Evolutionary conservation across 2,113 vertebrate genomes (phyloP), one percentile per base, ranked within the genome.

Genomic region (Regulus satrapa): DNA sequence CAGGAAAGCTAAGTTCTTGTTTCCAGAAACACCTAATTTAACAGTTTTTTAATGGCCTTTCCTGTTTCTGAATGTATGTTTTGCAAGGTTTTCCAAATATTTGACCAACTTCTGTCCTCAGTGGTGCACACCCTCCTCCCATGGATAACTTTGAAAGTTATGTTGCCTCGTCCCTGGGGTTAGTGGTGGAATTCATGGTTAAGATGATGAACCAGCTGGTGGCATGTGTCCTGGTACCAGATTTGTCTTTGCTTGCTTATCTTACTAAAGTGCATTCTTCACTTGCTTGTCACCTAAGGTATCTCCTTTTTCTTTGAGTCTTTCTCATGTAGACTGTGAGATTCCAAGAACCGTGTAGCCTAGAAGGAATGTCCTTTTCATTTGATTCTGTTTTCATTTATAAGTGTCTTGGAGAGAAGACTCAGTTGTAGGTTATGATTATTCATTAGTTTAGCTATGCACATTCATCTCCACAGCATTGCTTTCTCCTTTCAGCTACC

Each of bases 401-500:
- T 51, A 85, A 63, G n/a, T 21, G 25, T 63, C 17, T 38, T 29
- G 63, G 48, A 80, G 71, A 51, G 54, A 62, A 56, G 66, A 73
- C 26, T 55, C 49, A 69, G 1, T 55, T 46, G 24, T 25, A 41
- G 51, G 2, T 63, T 72, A 19, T 41, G 54, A 19, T 36, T 62
- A 11, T 45, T 24, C 6, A 19, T 61, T 45, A 25, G 18, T 21
- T 66, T 32, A 82, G 62, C 59, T 46, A 0, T n/a, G 12, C 41
- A 18, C 28, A 4, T 66, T 83, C 31, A 66, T 26, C 56, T 49
- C 38, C 19, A 26, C 19, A 46, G 72, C 43, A 14, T 54, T 79
- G 55, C 92, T 95, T 71, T 89, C 38, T 93, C 86, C 21, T 96
- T 97, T 43, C 92, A 99, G 99, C 97, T 99, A 99, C 97, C 98